These are phyloP conservation scores for Pteruthius melanotis DNA, from an alignment of 2,113 vertebrate species.

Conservation along the genomic window DNA sequence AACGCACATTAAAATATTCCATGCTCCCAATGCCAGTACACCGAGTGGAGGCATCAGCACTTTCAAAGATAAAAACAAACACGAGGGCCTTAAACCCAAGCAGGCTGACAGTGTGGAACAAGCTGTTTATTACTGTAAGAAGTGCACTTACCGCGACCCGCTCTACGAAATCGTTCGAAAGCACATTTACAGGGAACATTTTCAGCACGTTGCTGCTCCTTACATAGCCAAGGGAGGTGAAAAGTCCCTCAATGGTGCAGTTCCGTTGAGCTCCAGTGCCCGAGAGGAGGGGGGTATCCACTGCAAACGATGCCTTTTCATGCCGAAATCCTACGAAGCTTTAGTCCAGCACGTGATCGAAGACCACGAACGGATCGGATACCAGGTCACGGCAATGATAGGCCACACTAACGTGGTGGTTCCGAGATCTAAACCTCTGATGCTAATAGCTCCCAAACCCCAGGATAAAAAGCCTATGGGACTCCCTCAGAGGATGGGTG, in stretches of 20 bases:
- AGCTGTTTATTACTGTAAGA: conserved; percentile 99
- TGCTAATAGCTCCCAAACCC: conserved; percentile 89
- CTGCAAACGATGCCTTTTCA: conserved; percentile 97
- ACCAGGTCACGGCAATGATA: conserved; percentile 98
- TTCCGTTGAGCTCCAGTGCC: conserved; percentile 74
- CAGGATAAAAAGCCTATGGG: conserved; percentile 89
- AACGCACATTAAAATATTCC: conserved; percentile 98
- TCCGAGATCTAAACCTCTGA: conserved; percentile 89
- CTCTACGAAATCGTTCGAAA: conserved; percentile 98
- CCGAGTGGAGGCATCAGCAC: conserved; percentile 80
- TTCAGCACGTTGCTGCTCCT: conserved; percentile 95
- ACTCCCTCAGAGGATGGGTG: conserved; percentile 86
- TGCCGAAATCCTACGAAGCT: conserved; percentile 95
- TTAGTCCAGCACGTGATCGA: conserved; percentile 98
- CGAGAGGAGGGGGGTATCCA: conserved; percentile 87
- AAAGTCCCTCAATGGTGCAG: conserved; percentile 87
- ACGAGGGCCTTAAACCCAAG: conserved; percentile 87
- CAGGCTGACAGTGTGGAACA: conserved; percentile 92
- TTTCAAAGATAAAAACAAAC: conserved; percentile 89
- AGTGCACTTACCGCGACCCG: conserved; percentile 99
- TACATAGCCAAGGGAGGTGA: conserved; percentile 92
- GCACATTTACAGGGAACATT: conserved; percentile 99
- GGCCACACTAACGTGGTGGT: conserved; percentile 97
- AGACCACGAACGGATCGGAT: conserved; percentile 95
- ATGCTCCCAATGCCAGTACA: conserved; percentile 88